Percentiles rank a stretch among this genome's conserved stretches.
Conservation (phyloP, 2,888 invertebrate genomes). For the Cosmia pyralina region DNA sequence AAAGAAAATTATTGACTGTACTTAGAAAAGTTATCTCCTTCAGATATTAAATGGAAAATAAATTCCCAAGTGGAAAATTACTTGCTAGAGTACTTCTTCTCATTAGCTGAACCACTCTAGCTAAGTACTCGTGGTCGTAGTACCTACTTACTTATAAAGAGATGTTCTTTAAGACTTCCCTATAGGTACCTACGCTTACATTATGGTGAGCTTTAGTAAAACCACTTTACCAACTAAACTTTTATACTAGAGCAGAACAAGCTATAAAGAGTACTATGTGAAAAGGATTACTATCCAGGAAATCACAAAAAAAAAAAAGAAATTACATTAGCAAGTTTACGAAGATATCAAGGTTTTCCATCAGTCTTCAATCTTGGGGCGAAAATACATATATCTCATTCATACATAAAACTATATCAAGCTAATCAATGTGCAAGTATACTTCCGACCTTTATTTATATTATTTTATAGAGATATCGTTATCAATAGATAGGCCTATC, state of each 20-base stretch:
- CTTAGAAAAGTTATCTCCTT: conserved; percentile 27
- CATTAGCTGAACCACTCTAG: conserved; percentile 29
- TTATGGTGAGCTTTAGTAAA: background rate
- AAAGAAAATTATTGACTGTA: conserved; percentile 5
- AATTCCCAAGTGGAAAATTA: conserved; percentile 31
- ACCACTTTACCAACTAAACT: background rate
- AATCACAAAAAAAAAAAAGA: too few relatives aligned
- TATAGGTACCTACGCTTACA: background rate
- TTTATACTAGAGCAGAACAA: background rate
- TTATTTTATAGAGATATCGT: conserved; percentile 28
- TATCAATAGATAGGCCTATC: conserved; percentile 51
- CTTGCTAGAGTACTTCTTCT: conserved; percentile 16
- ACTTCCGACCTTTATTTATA: conserved; percentile 40
- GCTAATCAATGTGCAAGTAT: conserved; percentile 29
- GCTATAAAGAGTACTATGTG: background rate
- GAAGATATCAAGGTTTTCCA: conserved; percentile 7
- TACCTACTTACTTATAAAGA: conserved; percentile 15
- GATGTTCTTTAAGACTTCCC: conserved; percentile 14
- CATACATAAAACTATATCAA: conserved; percentile 15
- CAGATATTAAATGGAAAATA: conserved; percentile 29
- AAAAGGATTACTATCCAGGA: background rate
- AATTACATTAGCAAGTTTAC: background rate
- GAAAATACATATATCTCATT: conserved; percentile 11
- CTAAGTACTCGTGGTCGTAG: conserved; percentile 21
- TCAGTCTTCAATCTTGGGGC: conserved; percentile 20